Evolutionary conservation across 2,888 invertebrate species (phyloP).

Genomic region (Frankliniella intonsa): DNA sequence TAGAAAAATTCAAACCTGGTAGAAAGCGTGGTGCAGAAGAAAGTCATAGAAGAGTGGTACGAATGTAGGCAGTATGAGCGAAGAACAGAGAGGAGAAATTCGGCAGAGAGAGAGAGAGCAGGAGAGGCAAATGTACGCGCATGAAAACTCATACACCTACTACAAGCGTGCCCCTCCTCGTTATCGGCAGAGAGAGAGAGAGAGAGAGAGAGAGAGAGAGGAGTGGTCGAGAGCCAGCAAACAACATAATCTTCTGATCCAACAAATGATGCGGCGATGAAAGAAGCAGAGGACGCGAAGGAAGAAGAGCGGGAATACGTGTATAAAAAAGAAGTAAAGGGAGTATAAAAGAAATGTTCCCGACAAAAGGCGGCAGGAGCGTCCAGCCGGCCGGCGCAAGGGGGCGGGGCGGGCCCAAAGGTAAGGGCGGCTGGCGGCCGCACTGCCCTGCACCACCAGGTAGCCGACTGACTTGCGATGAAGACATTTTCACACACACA

Average conservation of each 20-base stretch:
- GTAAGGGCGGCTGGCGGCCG: background rate
- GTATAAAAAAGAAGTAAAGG: background rate
- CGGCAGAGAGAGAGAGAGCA: too few relatives aligned
- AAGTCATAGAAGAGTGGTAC: too few relatives aligned
- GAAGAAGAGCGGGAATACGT: background rate
- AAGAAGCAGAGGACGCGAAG: background rate
- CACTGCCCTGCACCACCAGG: background rate
- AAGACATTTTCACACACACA: background rate
- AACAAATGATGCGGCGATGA: background rate
- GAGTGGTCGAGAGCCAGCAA: background rate
- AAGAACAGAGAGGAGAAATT: too few relatives aligned
- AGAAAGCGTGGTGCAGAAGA: too few relatives aligned
- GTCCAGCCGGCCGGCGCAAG: background rate
- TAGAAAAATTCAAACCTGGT: too few relatives aligned
- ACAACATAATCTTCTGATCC: conserved; percentile 26
- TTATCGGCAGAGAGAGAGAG: too few relatives aligned
- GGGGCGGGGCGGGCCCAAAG: background rate
- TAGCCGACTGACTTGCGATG: conserved; percentile 7
- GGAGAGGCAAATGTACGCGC: too few relatives aligned
- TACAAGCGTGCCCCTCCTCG: too few relatives aligned
- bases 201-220: background rate
- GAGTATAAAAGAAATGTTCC: background rate
- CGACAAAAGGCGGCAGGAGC: conserved; percentile 2
- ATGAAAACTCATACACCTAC: too few relatives aligned
- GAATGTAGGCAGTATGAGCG: too few relatives aligned